A percentile compares a stretch with the other conserved stretches of the same genome.
phyloP scores from a whole-genome alignment of 53 echinoderm and acorn worm genomes.

The Apostichopus leukothele region DNA sequence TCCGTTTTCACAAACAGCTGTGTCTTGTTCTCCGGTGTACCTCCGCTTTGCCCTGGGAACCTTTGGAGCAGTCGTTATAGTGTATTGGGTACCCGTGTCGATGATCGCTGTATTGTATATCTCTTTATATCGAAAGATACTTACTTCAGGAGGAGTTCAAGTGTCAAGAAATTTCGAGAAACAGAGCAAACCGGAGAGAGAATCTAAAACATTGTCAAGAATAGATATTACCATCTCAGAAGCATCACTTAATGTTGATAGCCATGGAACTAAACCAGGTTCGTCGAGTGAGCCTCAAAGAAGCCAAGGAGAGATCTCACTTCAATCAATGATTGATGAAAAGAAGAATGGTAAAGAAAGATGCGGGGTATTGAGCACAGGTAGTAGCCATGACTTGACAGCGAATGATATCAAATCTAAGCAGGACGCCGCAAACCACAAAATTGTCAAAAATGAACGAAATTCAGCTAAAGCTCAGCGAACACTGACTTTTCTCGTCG shows the following conservation, averaged over 20 bases:
- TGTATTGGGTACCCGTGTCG: slow-evolving; percentile 3
- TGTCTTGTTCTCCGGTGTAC: not conserved
- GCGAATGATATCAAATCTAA: not conserved
- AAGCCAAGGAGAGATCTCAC: not conserved
- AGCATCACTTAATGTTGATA: not conserved
- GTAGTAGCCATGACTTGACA: not conserved
- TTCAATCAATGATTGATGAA: not conserved
- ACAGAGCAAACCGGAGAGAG: not conserved
- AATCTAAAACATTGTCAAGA: not conserved
- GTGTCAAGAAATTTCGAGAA: not conserved
- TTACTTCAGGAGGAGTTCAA: not conserved
- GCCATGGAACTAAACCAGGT: not conserved
- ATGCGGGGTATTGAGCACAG: not conserved
- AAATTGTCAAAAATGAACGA: not conserved
- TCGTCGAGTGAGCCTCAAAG: not conserved
- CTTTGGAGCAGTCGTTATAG: not conserved
- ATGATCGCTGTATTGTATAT: not conserved
- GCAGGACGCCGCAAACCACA: not conserved
- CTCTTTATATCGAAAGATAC: not conserved
- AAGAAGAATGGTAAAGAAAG: not conserved
- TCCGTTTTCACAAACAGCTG: not conserved
- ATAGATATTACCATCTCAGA: not conserved
- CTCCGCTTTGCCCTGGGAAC: slow-evolving; percentile 1
- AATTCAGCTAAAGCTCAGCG: not conserved
- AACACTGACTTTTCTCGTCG: slow-evolving; percentile 1